phyloP scores from a whole-genome alignment of 2,888 invertebrate genomes.

The Yponomeuta sedellus region DNA sequence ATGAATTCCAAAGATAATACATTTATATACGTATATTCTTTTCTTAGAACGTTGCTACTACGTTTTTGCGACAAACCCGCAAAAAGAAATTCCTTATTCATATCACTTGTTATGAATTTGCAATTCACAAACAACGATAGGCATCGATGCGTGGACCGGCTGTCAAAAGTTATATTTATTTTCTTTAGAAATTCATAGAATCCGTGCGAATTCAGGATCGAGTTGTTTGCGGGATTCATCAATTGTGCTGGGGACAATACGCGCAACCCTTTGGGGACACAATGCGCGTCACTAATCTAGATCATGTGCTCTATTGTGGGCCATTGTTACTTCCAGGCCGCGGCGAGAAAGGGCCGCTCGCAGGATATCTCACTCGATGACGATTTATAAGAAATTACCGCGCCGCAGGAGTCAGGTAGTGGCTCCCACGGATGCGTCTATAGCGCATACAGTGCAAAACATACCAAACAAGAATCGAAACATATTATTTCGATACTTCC shows the following conservation, averaged over 20 bases:
- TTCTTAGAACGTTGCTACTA: background rate
- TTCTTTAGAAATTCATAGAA: conserved; percentile 75
- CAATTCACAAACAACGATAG: conserved; percentile 65
- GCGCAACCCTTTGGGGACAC: conserved; percentile 72
- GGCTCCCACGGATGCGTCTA: conserved; percentile 60
- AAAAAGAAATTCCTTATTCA: conserved; percentile 34
- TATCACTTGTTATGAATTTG: conserved; percentile 50
- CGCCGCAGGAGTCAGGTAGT: conserved; percentile 67
- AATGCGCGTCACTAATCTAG: conserved; percentile 75
- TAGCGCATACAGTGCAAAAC: conserved; percentile 54
- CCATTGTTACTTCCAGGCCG: conserved; percentile 41
- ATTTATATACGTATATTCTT: background rate
- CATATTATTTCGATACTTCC: conserved; percentile 61
- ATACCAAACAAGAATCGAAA: conserved; percentile 69
- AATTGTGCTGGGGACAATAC: conserved; percentile 51
- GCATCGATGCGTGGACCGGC: conserved; percentile 58
- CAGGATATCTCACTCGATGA: conserved; percentile 72
- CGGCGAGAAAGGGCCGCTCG: conserved; percentile 37
- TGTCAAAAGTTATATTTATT: conserved; percentile 76
- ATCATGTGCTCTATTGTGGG: conserved; percentile 69
- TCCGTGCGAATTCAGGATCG: conserved; percentile 63
- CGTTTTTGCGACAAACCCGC: background rate
- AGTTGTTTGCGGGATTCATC: conserved; percentile 57
- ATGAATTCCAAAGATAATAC: background rate
- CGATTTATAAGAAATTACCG: conserved; percentile 72